phyloP scores from a whole-genome alignment of 2,888 invertebrate species.

The Nemotelus nigrinus region DNA sequence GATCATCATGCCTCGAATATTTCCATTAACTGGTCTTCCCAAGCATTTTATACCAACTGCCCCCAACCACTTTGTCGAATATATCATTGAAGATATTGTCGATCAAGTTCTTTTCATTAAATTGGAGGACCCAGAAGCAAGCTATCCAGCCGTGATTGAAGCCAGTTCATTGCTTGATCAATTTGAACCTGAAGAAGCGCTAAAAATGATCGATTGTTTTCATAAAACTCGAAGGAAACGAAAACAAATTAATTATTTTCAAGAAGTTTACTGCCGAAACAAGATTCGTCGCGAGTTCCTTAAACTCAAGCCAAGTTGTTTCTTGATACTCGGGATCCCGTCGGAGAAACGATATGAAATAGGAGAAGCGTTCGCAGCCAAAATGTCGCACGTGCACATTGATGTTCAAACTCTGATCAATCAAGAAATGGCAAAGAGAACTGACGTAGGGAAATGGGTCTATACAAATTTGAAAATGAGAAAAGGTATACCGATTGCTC shows the following conservation, averaged over 20 bases:
- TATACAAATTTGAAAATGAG: conserved; percentile 69
- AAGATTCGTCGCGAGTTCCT: conserved; percentile 46
- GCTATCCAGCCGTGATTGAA: conserved; percentile 43
- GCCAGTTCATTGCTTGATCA: conserved; percentile 48
- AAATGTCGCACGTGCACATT: conserved; percentile 70
- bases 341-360: conserved; percentile 67
- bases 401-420: conserved; percentile 68
- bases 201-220: conserved; percentile 34
- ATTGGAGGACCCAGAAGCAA: not conserved
- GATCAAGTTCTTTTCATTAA: conserved; percentile 18
- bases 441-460: conserved; percentile 69
- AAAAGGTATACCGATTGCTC: conserved; percentile 66
- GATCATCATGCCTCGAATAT: too few species aligned
- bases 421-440: conserved; percentile 70
- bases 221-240: conserved; percentile 1
- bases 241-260: conserved; percentile 34
- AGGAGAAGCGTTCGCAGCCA: conserved; percentile 69
- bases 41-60: conserved; percentile 46
- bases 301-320: conserved; percentile 64
- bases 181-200: conserved; percentile 39
- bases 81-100: conserved; percentile 25
- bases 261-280: conserved; percentile 38
- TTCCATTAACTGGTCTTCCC: not conserved
- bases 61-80: conserved; percentile 20
- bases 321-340: conserved; percentile 71